These are phyloP conservation scores for Acleris emargana DNA, from an alignment of 2,888 invertebrate genomes.

Conservation along the genomic window DNA sequence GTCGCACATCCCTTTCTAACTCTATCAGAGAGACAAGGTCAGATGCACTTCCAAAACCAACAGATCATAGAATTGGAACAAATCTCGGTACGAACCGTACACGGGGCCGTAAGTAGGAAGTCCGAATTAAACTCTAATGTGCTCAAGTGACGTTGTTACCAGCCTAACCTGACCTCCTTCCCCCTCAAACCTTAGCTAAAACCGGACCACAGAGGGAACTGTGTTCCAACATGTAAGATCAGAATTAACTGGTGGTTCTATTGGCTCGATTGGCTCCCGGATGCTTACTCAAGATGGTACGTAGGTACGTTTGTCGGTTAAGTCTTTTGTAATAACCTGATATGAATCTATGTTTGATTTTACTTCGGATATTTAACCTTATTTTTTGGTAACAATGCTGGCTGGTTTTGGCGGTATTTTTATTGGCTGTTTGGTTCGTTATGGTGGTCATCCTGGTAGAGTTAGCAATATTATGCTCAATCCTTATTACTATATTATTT, in stretches of 20 bases:
- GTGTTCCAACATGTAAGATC: constrained; percentile 50
- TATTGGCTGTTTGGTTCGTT: neutral
- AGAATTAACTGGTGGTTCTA: constrained; percentile 60
- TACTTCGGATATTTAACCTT: constrained; percentile 13
- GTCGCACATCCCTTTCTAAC: too few relatives aligned
- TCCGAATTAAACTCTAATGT: constrained; percentile 77
- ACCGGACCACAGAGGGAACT: constrained; percentile 41
- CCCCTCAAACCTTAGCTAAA: constrained; percentile 27
- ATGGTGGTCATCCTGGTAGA: neutral
- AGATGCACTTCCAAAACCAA: constrained; percentile 53
- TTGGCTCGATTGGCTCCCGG: constrained; percentile 79
- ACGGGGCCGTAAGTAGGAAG: constrained; percentile 76
- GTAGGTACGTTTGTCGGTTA: constrained; percentile 47
- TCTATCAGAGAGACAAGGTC: constrained; percentile 14
- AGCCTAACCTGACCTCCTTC: constrained; percentile 52
- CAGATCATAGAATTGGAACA: constrained; percentile 74
- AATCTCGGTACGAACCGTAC: constrained; percentile 72
- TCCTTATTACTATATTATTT: too few relatives aligned
- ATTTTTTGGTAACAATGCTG: neutral
- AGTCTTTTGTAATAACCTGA: constrained; percentile 20
- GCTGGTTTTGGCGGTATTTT: neutral
- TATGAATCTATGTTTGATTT: constrained; percentile 11
- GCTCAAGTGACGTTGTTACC: constrained; percentile 75
- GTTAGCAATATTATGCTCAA: too few relatives aligned
- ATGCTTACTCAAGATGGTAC: constrained; percentile 77